These are phyloP conservation scores for Cyclargus thomasi DNA, from an alignment of 1,140 invertebrate species.

Conservation along the genomic window DNA sequence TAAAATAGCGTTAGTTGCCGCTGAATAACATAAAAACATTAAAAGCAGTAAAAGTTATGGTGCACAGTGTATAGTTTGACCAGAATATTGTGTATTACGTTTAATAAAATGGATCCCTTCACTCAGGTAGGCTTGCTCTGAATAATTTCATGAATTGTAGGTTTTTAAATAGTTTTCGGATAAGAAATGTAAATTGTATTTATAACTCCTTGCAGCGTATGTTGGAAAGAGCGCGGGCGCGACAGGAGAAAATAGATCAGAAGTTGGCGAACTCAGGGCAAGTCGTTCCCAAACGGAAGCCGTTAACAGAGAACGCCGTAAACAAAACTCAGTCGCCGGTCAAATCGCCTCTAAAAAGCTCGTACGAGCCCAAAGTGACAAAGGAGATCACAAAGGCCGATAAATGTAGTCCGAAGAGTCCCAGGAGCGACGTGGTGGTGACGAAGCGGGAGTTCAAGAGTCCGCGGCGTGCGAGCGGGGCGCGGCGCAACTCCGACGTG, in stretches of 20 bases:
- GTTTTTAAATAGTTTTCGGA: neutral
- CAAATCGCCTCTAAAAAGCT: slow-evolving; percentile 45
- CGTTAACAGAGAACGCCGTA: slow-evolving; percentile 56
- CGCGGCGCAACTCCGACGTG: slow-evolving; percentile 57
- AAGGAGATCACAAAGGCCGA: slow-evolving; percentile 40
- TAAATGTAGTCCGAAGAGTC: slow-evolving; percentile 35
- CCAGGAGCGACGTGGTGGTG: slow-evolving; percentile 54
- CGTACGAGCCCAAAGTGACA: slow-evolving; percentile 41
- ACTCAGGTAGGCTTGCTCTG: slow-evolving; percentile 62
- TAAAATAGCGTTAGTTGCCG: neutral
- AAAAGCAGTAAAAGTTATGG: slow-evolving; percentile 24
- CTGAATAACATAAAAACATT: neutral
- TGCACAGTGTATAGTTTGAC: slow-evolving; percentile 28
- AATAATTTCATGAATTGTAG: neutral
- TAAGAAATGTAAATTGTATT: neutral
- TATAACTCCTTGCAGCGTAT: slow-evolving; percentile 56
- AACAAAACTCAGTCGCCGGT: slow-evolving; percentile 42
- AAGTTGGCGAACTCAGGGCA: slow-evolving; percentile 67
- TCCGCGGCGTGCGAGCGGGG: slow-evolving; percentile 43
- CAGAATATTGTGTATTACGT: slow-evolving; percentile 9
- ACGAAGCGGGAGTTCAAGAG: slow-evolving; percentile 60
- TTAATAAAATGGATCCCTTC: slow-evolving; percentile 63
- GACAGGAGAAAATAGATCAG: slow-evolving; percentile 71
- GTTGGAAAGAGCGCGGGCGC: slow-evolving; percentile 67
- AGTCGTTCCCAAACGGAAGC: slow-evolving; percentile 56